A percentile compares a stretch with the other conserved stretches of the same genome.
phyloP scores from a whole-genome alignment of 2,113 vertebrate species.

The Lanius collurio region DNA sequence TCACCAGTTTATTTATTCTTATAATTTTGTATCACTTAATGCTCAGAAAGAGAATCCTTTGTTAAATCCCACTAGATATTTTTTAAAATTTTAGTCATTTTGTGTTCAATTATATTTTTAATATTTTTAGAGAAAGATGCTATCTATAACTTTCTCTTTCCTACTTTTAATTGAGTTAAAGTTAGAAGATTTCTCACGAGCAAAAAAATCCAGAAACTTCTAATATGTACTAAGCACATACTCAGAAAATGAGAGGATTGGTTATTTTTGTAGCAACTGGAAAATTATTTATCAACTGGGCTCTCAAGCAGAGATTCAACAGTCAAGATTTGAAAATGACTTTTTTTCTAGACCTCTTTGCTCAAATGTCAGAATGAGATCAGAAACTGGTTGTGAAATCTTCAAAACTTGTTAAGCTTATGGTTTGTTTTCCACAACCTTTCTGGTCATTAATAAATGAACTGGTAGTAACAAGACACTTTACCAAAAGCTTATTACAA shows the following conservation, averaged over 20 bases:
- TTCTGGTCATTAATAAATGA: not conserved
- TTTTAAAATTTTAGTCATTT: not conserved
- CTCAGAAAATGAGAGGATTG: not conserved
- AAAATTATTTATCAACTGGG: not conserved
- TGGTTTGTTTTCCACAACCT: not conserved
- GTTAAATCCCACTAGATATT: not conserved
- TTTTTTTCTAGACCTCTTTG: not conserved
- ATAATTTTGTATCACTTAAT: not conserved
- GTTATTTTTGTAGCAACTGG: not conserved
- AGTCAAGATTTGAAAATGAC: not conserved
- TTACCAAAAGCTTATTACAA: not conserved
- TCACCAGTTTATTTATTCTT: not conserved
- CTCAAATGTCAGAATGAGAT: not conserved
- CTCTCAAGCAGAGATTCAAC: not conserved
- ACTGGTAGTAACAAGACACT: not conserved
- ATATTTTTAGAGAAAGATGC: not conserved
- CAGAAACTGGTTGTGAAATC: not conserved
- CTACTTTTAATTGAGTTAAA: not conserved
- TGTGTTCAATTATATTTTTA: not conserved
- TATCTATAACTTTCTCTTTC: not conserved
- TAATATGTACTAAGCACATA: not conserved
- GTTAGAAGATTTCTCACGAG: not conserved
- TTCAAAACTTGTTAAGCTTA: not conserved
- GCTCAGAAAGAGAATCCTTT: not conserved
- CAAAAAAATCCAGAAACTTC: not conserved